phyloP scores from a whole-genome alignment of 2,797 vertebrate genomes.

The Simalia tracyae region DNA sequence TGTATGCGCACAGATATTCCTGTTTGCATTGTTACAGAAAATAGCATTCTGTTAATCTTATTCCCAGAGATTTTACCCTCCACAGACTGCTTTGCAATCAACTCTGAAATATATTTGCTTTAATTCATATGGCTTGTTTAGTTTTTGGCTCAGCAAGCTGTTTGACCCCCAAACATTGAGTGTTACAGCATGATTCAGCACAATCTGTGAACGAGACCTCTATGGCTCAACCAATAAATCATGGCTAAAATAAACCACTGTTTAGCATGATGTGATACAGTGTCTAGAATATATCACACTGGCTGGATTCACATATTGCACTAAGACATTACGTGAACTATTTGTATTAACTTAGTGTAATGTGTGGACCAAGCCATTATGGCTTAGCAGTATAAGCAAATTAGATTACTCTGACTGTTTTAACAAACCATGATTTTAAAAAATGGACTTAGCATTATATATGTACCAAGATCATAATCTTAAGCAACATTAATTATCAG shows the following conservation, averaged over 20 bases:
- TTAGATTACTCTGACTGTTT: not conserved
- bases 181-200: not conserved
- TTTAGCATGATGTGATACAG: not conserved
- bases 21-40: constrained; percentile 42
- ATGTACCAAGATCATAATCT: not conserved
- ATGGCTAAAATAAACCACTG: not conserved
- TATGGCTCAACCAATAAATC: not conserved
- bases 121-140: not conserved
- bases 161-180: not conserved
- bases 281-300: not conserved
- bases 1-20: constrained; percentile 3
- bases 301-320: not conserved
- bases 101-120: not conserved
- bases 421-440: not conserved
- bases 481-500: not conserved
- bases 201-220: not conserved
- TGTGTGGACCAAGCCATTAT: not conserved
- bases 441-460: not conserved
- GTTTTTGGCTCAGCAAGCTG: not conserved
- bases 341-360: not conserved
- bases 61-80: not conserved
- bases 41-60: not conserved
- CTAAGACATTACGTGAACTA: not conserved
- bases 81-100: not conserved
- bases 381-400: not conserved